These are phyloP conservation scores for Paramormyrops kingsleyae DNA, from an alignment of 2,113 vertebrate species.

Conservation along the genomic window DNA sequence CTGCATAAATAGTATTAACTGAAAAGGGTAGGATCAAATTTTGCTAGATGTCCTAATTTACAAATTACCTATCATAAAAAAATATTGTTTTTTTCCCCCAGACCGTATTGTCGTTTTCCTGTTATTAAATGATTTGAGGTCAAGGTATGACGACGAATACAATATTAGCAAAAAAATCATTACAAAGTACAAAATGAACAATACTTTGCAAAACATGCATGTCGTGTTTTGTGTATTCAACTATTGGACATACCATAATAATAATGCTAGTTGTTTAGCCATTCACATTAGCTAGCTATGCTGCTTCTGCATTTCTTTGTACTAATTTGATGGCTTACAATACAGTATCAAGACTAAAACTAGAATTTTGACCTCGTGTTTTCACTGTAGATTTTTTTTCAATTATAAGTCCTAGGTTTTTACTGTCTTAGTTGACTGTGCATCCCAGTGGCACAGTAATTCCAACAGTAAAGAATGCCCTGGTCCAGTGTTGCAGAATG, in stretches of 20 bases:
- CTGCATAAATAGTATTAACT: neutral
- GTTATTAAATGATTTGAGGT: neutral
- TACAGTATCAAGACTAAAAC: neutral
- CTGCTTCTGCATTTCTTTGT: neutral
- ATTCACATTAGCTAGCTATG: neutral
- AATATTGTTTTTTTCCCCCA: no score
- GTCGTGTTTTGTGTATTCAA: neutral
- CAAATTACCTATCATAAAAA: neutral
- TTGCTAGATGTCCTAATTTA: neutral
- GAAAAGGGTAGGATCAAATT: neutral
- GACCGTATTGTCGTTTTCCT: neutral
- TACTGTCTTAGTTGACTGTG: neutral
- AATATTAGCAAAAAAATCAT: neutral
- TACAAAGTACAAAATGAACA: neutral
- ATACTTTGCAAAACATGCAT: neutral
- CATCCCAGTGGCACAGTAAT: neutral
- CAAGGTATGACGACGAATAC: neutral
- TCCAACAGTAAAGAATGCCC: neutral
- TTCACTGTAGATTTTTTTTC: neutral
- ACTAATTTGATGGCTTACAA: neutral
- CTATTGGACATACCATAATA: neutral
- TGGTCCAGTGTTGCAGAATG: neutral
- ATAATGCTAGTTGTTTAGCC: neutral
- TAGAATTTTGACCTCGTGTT: neutral
- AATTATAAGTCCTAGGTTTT: neutral